Conservation (phyloP, 2,113 vertebrate species). For the Elgaria multicarinata region DNA sequence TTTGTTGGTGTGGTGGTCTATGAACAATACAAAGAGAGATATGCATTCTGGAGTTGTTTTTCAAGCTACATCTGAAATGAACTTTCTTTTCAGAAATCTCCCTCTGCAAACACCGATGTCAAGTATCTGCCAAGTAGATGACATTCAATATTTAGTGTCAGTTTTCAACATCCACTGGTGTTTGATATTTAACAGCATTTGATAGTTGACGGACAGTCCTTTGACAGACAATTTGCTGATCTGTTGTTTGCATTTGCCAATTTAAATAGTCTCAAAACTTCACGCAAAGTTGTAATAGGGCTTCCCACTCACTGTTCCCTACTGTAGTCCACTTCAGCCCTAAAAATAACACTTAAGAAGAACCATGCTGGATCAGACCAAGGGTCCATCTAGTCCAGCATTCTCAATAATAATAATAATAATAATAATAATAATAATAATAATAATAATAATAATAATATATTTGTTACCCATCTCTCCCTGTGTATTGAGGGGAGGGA, state of each 20-base stretch:
- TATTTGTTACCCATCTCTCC: too few species aligned
- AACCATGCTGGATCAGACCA: too few species aligned
- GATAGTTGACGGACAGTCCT: not conserved
- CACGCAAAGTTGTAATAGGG: too few species aligned
- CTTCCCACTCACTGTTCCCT: not conserved
- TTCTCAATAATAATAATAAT: too few species aligned
- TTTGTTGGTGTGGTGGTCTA: too few species aligned
- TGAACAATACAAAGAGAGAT: not conserved
- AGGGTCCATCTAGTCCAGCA: too few species aligned
- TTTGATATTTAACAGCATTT: not conserved
- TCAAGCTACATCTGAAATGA: not conserved
- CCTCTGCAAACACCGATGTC: not conserved
- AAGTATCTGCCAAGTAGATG: not conserved
- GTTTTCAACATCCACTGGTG: not conserved
- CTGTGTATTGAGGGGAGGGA: too few species aligned
- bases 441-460: too few species aligned
- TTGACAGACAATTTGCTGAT: not conserved
- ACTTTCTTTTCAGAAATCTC: not conserved
- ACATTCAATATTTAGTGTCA: not conserved
- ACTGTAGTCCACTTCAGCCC: too few species aligned
- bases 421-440: too few species aligned
- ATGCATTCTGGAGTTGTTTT: not conserved
- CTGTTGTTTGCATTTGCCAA: not conserved
- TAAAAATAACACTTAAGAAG: too few species aligned
- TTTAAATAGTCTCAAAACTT: not conserved